Evolutionary conservation across 2,888 invertebrate genomes (phyloP).

Genomic region (Brachyptera putata): DNA sequence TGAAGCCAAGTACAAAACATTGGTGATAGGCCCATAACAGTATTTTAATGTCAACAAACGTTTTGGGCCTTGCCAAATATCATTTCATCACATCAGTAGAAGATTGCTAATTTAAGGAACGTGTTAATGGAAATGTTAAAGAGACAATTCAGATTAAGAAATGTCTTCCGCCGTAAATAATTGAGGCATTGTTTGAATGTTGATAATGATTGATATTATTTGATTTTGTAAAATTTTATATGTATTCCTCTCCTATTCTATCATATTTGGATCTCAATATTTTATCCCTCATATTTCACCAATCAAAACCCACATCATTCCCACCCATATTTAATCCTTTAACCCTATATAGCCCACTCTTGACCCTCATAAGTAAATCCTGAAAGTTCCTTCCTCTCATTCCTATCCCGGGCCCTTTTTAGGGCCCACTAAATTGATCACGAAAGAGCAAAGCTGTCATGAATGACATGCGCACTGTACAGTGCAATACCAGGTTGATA

Average conservation of each 20-base stretch:
- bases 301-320: background rate
- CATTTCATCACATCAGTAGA: slow-evolving; percentile 9
- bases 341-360: background rate
- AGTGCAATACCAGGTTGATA: too few species aligned
- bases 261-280: slow-evolving; percentile 12
- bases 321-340: background rate
- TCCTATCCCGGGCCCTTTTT: slow-evolving; percentile 25
- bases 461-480: background rate
- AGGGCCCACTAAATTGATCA: slow-evolving; percentile 29
- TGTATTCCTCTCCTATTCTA: background rate
- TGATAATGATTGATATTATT: slow-evolving; percentile 5
- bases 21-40: slow-evolving; percentile 8
- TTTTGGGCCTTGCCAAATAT: background rate
- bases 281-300: background rate
- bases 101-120: background rate
- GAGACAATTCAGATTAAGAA: slow-evolving; percentile 6
- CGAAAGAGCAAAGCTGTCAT: slow-evolving; percentile 23
- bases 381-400: background rate
- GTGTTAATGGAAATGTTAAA: background rate
- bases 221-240: slow-evolving; percentile 16
- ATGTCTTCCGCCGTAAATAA: slow-evolving; percentile 28
- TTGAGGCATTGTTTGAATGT: slow-evolving; percentile 8
- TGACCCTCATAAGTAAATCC: background rate
- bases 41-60: background rate
- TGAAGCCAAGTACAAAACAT: slow-evolving; percentile 30